phyloP scores from a whole-genome alignment of 1,140 invertebrate species.

The Aphaenogaster floridana region DNA sequence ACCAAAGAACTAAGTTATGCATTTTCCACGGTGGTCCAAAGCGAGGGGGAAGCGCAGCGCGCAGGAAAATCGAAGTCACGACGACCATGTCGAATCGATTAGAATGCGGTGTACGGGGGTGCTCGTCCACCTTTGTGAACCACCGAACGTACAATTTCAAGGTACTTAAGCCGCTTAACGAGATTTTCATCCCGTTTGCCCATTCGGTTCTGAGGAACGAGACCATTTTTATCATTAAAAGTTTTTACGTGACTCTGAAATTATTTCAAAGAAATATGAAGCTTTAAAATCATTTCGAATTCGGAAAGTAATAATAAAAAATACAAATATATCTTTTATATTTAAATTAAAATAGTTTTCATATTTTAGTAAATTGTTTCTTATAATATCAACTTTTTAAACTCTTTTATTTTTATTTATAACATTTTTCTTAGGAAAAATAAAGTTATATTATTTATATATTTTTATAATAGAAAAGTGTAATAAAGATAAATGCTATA shows the following conservation, averaged over 20 bases:
- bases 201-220: background rate
- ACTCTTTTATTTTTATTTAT: constrained; percentile 1
- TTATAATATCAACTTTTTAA: background rate
- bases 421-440: background rate
- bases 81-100: constrained; percentile 82
- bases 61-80: constrained; percentile 66
- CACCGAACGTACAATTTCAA: constrained; percentile 84
- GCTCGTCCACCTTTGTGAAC: constrained; percentile 74
- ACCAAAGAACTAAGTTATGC: constrained; percentile 24
- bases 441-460: background rate
- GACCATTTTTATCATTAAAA: constrained; percentile 16
- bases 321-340: background rate
- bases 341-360: background rate
- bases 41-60: constrained; percentile 11
- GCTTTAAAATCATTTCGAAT: background rate
- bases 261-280: background rate
- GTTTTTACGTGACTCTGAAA: background rate
- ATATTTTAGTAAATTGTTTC: background rate
- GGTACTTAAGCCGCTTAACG: constrained; percentile 83
- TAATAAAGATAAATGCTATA: background rate
- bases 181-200: constrained; percentile 65
- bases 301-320: background rate
- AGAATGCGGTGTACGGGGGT: constrained; percentile 73
- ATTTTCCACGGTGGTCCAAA: constrained; percentile 42
- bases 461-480: background rate